These are phyloP conservation scores for Chymomyza costata DNA, from an alignment of 1,140 invertebrate species.

Conservation along the genomic window DNA sequence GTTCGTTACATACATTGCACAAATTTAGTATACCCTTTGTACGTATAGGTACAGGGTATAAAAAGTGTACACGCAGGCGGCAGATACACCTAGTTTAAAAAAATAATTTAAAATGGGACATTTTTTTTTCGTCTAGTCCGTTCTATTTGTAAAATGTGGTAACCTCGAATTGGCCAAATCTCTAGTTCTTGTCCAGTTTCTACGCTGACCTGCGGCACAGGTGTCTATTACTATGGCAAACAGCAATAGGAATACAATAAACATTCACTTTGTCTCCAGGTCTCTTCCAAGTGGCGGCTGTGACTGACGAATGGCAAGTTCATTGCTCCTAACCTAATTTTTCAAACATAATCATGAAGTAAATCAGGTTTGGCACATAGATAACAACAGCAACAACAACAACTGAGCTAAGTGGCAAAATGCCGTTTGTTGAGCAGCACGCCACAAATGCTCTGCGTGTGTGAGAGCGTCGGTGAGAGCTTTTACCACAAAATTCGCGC, in stretches of 20 bases:
- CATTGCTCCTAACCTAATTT: conserved; percentile 75
- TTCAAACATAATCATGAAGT: conserved; percentile 74
- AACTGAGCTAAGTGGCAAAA: too few relatives aligned
- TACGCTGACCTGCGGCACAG: conserved; percentile 40
- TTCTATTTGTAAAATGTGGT: too few relatives aligned
- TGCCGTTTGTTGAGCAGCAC: too few relatives aligned
- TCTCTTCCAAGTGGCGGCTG: too few relatives aligned
- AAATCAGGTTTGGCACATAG: conserved; percentile 73
- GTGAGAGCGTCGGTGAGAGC: conserved; percentile 46
- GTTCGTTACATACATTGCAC: too few relatives aligned
- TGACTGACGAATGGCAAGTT: conserved; percentile 64
- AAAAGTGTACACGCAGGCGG: too few relatives aligned
- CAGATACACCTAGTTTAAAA: too few relatives aligned
- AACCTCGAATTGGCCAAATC: too few relatives aligned
- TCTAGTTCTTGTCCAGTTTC: conserved; percentile 14
- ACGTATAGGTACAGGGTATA: too few relatives aligned
- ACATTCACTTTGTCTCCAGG: conserved; percentile 58
- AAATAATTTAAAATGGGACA: too few relatives aligned
- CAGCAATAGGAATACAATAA: conserved; percentile 41
- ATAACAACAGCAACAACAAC: conserved; percentile 54
- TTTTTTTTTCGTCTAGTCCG: too few relatives aligned
- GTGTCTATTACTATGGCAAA: conserved; percentile 67
- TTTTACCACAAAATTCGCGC: conserved; percentile 69
- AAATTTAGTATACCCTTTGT: too few relatives aligned
- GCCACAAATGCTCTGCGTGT: conserved; percentile 7